Base-by-base conservation (phyloP, 2,888 invertebrate genomes). In the Pristionchus fissidentatus region DNA sequence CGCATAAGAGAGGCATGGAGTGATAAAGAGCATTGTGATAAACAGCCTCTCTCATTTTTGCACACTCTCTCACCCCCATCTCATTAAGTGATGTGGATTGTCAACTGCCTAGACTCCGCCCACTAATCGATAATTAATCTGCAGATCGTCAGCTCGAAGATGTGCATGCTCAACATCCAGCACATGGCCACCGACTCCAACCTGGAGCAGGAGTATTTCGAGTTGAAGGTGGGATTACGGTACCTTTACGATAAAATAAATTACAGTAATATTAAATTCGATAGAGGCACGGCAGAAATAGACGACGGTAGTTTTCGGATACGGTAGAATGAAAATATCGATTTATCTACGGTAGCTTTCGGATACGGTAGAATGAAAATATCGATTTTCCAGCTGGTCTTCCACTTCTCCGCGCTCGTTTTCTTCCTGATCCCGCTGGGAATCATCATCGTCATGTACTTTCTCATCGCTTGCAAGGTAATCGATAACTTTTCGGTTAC, bases 391-490 rank as follows among this genome's bases (percentile, higher is more conserved):
- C 82, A 88, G 88, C 43, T 85, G 19, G 73, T 89, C 10, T 89
- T 89, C 81, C 89, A 89, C 79, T 87, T 88, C 79, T 88, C 89
- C 1, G 89, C 89, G 7, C 77, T 88, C 35, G 62, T 87, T n/a
- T 89, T 89, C 83, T 89, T 89, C 75, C 85, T 84, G 0, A 62
- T 89, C 8, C 89, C 89, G 10, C 84, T 89, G 3, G 62, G 85
- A 13, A 85, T 87, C 62, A 89, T 89, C 60, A 83, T 89, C 19
- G 84, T 87, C 77, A 83, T 89, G 22, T 89, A 88, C 78, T 82
- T 86, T 13, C 55, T 87, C 43, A 88, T 89, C 35, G 86, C 87
- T 13, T 86, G 82, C 73, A 85, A 85, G 83, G 89, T 83, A 57
- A 10, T 19, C 13, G 10, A 49, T 35, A 57, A 26, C 29, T 29